These are phyloP conservation scores for Macrophya annulata DNA, from an alignment of 2,888 invertebrate genomes.

Conservation along the genomic window DNA sequence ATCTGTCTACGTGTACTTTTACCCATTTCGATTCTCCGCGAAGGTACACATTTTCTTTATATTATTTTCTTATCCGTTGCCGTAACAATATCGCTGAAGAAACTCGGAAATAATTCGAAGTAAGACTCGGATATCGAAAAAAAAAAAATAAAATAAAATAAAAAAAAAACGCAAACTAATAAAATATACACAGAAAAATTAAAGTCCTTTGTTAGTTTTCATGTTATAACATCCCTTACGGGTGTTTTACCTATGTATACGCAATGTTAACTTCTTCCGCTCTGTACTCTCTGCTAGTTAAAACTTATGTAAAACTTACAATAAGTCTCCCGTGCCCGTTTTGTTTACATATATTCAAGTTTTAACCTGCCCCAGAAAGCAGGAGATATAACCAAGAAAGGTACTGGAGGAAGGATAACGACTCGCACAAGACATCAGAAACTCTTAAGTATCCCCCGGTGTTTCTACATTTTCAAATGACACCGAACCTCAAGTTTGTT, in stretches of 20 bases:
- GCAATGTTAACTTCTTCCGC: slow-evolving; percentile 23
- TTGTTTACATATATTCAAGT: slow-evolving; percentile 27
- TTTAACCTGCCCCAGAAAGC: slow-evolving; percentile 16
- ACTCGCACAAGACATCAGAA: slow-evolving; percentile 31
- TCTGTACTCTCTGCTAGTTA: neutral
- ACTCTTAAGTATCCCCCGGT: slow-evolving; percentile 41
- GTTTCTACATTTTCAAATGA: neutral
- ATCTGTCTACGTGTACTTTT: neutral
- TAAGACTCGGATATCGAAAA: neutral
- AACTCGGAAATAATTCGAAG: neutral
- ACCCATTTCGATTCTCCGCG: neutral
- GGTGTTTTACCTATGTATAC: neutral
- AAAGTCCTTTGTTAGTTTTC: neutral
- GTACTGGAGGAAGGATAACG: neutral
- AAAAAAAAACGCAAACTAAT: neutral
- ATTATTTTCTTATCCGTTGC: neutral
- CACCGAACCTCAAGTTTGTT: slow-evolving; percentile 30
- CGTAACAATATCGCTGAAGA: neutral
- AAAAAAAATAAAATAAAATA: too few species aligned
- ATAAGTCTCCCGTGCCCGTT: neutral
- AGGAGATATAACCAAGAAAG: slow-evolving; percentile 1
- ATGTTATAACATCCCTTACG: neutral
- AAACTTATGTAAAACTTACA: slow-evolving; percentile 26
- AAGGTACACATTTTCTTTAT: neutral
- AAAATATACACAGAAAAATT: neutral